Conservation (phyloP, 2,888 invertebrate genomes). For the Aplocera efformata region DNA sequence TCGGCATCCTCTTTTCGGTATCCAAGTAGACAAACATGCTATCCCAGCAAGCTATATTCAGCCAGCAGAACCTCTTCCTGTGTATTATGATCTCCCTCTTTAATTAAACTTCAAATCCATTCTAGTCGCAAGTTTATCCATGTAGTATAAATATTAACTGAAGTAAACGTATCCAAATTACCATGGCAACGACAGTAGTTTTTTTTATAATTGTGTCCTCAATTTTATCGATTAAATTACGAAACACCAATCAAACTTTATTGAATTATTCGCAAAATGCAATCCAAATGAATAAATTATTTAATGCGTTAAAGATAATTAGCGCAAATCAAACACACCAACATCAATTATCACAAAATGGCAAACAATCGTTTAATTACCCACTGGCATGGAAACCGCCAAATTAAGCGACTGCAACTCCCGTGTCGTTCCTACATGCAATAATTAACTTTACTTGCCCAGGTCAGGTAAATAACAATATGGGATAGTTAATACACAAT, state of each 20-base stretch:
- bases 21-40: too few relatives aligned
- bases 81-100: too few relatives aligned
- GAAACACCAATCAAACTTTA: slow-evolving; percentile 18
- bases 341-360: slow-evolving; percentile 75
- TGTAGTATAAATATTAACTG: too few relatives aligned
- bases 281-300: slow-evolving; percentile 51
- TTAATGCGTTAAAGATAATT: slow-evolving; percentile 69
- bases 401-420: slow-evolving; percentile 62
- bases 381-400: slow-evolving; percentile 65
- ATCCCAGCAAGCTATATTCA: too few relatives aligned
- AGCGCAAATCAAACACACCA: slow-evolving; percentile 72
- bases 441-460: slow-evolving; percentile 47
- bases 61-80: too few relatives aligned
- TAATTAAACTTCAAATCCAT: too few relatives aligned
- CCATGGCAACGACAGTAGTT: too few relatives aligned
- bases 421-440: slow-evolving; percentile 48
- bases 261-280: slow-evolving; percentile 37
- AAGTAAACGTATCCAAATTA: too few relatives aligned
- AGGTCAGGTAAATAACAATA: slow-evolving; percentile 11
- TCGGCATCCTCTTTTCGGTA: too few relatives aligned
- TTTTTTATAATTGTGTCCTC: slow-evolving; percentile 24
- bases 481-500: slow-evolving; percentile 9
- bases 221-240: slow-evolving; percentile 23
- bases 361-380: slow-evolving; percentile 77
- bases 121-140: too few relatives aligned